A percentile compares a stretch with the other conserved stretches of the same genome.
phyloP scores from a whole-genome alignment of 2,797 vertebrate species.

The Dendrocincla tyrannina region DNA sequence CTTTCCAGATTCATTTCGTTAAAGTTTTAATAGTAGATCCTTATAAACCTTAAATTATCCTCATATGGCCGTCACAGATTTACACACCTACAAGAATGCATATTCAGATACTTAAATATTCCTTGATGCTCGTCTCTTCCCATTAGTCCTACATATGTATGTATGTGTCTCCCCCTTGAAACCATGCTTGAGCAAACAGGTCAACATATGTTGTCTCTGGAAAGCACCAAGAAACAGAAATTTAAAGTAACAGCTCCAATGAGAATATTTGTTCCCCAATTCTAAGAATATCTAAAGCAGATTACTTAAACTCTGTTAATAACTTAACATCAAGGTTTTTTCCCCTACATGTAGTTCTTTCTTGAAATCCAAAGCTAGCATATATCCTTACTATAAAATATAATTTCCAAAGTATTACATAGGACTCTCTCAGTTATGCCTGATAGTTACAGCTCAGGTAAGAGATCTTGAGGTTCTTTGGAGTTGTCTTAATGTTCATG shows the following conservation, averaged over 20 bases:
- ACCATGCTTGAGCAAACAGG: background rate
- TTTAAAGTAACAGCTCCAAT: background rate
- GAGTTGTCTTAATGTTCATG: background rate
- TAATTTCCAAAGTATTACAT: background rate
- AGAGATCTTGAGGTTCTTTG: background rate
- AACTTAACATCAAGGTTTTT: background rate
- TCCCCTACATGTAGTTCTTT: background rate
- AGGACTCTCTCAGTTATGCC: background rate
- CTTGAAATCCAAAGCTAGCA: background rate
- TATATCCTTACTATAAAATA: background rate
- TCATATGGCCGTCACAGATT: background rate
- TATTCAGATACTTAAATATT: background rate
- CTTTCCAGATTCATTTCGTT: constrained; percentile 19
- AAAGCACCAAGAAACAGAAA: background rate
- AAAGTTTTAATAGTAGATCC: constrained; percentile 19
- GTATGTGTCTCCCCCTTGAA: background rate
- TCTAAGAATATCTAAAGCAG: background rate
- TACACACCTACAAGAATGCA: background rate
- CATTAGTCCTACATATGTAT: background rate
- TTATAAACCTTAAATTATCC: constrained; percentile 3
- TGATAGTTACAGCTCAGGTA: background rate
- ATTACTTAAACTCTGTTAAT: background rate
- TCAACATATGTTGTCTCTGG: background rate
- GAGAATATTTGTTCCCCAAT: background rate
- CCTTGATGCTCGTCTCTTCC: background rate